Evolutionary conservation across 2,113 vertebrate species (phyloP), one percentile per base, ranked within the genome.

Genomic region (Paratilapia polleni): DNA sequence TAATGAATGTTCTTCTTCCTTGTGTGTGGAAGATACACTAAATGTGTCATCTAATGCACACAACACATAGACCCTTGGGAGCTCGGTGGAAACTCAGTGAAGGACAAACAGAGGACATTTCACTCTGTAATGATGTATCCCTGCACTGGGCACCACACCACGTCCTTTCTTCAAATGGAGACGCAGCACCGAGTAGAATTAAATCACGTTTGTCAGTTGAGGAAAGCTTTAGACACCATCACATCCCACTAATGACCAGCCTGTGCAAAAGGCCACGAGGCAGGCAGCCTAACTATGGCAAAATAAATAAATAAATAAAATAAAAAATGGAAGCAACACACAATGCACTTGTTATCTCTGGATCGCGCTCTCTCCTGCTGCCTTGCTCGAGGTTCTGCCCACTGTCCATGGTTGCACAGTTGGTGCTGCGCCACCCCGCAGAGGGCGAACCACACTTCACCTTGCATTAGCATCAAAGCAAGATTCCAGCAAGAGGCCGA

Each of bases 161-260:
- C 2, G 26, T 78, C 60, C 80, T 89, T 74, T 14, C 54, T 77
- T 83, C 60, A 70, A 77, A 83, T 83, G 82, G 70, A 83, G 62
- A 87, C 68, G 60, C 36, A 84, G 36, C 24, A 64, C 20, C n/a
- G 47, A 14, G 49, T 1, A 1, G 75, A 88, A 92, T 86, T 77
- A 87, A 92, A 88, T 83, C 63, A 28, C 52, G 78, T 84, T 86
- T 90, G 84, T 89, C 88, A 90, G 79, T 52, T 47, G 81, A 58
- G 83, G 66, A 87, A 86, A n/a, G 87, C 81, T 43, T 31, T 62
- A 78, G 79, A 83, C 84, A 75, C 62, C 84, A 88, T 91, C 73
- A 49, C 78, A 76, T 86, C 49, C 80, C 61, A 73, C 87, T 92
- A 93, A 93, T 90, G 82, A 62, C 68, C 64, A 78, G 86, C 80